Conservation (phyloP, 1,140 invertebrate species). For the Drosophila lowei region DNA sequence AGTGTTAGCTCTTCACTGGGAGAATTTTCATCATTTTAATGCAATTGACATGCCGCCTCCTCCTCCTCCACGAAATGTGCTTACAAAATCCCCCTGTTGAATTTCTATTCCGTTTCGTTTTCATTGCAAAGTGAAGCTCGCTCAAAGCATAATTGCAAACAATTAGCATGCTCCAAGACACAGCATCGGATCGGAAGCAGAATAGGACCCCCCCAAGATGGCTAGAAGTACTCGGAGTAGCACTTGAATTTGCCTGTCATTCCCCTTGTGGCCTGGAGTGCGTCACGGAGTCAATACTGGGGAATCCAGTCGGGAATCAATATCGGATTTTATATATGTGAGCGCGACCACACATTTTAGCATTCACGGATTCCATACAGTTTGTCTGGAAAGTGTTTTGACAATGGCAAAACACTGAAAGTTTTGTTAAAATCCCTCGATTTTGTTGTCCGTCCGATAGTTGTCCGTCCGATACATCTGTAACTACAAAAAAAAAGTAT, state of each 20-base stretch:
- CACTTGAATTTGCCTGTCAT: conserved; percentile 34
- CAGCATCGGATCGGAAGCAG: neutral
- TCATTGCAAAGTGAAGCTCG: conserved; percentile 44
- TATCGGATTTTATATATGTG: conserved; percentile 31
- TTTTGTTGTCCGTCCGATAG: too few relatives aligned
- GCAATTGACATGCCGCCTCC: conserved; percentile 32
- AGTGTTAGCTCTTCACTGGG: conserved; percentile 8
- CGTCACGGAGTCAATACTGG: conserved; percentile 6
- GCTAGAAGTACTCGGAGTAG: conserved; percentile 11
- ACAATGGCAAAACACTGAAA: neutral
- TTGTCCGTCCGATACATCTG: too few relatives aligned
- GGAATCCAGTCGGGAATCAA: conserved; percentile 26
- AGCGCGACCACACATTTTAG: conserved; percentile 7
- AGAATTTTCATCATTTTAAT: conserved; percentile 28
- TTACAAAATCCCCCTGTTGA: too few relatives aligned
- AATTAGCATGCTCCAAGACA: conserved; percentile 65
- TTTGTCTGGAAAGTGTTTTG: neutral
- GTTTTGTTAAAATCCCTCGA: too few relatives aligned
- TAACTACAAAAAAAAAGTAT: too few relatives aligned
- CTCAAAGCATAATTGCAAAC: conserved; percentile 79
- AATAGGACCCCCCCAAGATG: conserved; percentile 9
- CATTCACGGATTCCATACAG: conserved; percentile 7
- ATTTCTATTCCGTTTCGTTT: conserved; percentile 35
- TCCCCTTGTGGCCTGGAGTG: conserved; percentile 15
- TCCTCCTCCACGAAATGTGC: conserved; percentile 7